Evolutionary conservation across 1,140 invertebrate species (phyloP), one percentile per base, ranked within the genome.

Genomic region (Drosophila varians): DNA sequence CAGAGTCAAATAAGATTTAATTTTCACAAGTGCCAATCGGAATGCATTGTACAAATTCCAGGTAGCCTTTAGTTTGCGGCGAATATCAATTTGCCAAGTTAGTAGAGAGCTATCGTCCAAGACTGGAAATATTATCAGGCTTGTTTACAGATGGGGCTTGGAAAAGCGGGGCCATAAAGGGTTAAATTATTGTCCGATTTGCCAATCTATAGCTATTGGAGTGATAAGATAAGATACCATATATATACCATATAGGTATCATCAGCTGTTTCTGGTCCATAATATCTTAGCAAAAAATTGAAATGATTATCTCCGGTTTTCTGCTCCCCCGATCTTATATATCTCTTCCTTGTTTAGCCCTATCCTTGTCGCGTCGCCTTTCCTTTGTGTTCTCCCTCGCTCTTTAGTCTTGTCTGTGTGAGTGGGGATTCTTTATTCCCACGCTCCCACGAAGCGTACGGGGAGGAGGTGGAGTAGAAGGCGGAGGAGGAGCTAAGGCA

Each of bases 371-470:
- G 28, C 54, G 23, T 60, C 14, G 23, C 40, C 18, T 4, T 38
- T 53, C 38, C 25, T 14, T 25, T 47, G 26, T 47, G 21, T 45
- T 45, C 16, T 58, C 25, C 21, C 21, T 43, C 28, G 25, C 56
- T 38, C 42, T 34, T 11, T 14, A 11, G 38, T 40, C 25, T 6
- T 6, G 25, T 31, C 18, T 9, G 38, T 19, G 40, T 60, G 40
- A 43, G 53, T 62, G 58, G 14, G 14, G 26, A 45, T 61, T 64
- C 55, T 61, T 64, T n/a, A 60, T 61, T 64, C 55, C 60, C 60
- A 64, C 55, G 60, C 55, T 61, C 1, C 40, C 26, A n/a, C 14
- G 36, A 2, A 38, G 36, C 2, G 12, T 0, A 21, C 3, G 14
- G 4, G n/a, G 11, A 14, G n/a, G 4, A 3, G 14, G 8, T 4